Evolutionary conservation across 2,797 vertebrate genomes (phyloP).

Genomic region (Xenops minutus): DNA sequence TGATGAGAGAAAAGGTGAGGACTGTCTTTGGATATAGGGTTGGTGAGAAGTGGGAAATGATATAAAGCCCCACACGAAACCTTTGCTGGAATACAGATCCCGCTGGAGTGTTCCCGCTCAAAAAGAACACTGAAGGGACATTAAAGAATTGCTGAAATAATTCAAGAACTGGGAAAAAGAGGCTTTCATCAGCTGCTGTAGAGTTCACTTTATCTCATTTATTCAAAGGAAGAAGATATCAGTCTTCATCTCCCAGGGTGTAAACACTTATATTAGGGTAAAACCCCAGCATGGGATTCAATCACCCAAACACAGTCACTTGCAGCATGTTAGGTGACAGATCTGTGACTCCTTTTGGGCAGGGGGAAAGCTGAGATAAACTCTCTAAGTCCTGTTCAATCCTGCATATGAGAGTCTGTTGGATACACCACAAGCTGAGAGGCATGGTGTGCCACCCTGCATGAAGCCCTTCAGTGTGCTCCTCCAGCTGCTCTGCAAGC

Average conservation of each 20-base stretch:
- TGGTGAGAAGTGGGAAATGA: background rate
- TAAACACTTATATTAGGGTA: background rate
- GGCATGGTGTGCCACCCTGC: background rate
- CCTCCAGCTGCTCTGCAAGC: background rate
- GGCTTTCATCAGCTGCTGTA: background rate
- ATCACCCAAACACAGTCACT: background rate
- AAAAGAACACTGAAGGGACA: background rate
- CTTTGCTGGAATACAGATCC: background rate
- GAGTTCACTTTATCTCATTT: background rate
- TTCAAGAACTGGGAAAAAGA: background rate
- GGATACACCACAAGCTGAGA: background rate
- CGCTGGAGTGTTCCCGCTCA: background rate
- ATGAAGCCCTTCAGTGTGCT: rapidly evolving
- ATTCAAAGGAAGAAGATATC: background rate
- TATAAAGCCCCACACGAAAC: background rate
- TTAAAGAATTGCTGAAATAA: background rate
- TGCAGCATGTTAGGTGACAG: background rate
- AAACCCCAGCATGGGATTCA: background rate
- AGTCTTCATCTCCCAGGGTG: background rate
- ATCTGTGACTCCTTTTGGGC: background rate
- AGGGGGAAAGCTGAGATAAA: background rate
- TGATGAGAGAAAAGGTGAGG: background rate
- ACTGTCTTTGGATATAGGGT: background rate
- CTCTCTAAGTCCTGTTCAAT: background rate
- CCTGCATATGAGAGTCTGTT: rapidly evolving